Evolutionary conservation across 2,113 vertebrate species (phyloP).

Genomic region (Zosterops pallidus): DNA sequence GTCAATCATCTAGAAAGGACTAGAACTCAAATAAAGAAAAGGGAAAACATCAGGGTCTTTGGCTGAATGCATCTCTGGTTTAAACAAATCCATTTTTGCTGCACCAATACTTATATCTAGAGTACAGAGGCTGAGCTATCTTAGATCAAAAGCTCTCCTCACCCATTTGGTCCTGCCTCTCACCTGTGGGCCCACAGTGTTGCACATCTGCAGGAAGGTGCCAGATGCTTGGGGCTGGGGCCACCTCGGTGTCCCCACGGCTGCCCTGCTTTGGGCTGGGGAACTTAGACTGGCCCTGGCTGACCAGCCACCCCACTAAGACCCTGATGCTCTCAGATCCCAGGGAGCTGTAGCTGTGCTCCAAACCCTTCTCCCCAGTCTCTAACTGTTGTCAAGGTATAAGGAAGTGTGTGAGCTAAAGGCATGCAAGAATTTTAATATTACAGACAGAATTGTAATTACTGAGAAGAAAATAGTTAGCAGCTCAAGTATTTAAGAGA

Average conservation of each 20-base stretch:
- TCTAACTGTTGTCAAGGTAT: neutral
- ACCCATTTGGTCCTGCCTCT: too few species aligned
- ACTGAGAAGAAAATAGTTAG: neutral
- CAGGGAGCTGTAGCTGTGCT: neutral
- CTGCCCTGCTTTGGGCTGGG: neutral
- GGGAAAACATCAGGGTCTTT: neutral
- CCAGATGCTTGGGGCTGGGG: neutral
- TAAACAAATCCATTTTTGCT: neutral
- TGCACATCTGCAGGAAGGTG: neutral
- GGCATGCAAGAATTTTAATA: neutral
- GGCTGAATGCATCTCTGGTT: neutral
- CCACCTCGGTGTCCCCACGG: rapidly evolving
- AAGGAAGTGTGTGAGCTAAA: neutral
- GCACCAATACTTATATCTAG: neutral
- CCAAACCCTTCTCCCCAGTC: neutral
- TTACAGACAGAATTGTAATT: neutral
- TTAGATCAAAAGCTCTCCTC: neutral
- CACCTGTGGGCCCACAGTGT: rapidly evolving
- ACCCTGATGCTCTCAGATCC: neutral
- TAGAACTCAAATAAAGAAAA: neutral
- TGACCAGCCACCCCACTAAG: neutral
- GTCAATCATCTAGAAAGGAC: neutral
- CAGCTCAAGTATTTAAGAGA: neutral
- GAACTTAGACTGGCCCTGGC: neutral
- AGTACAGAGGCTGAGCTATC: neutral